phyloP scores from a whole-genome alignment of 2,797 vertebrate species.

The Mus spretus region DNA sequence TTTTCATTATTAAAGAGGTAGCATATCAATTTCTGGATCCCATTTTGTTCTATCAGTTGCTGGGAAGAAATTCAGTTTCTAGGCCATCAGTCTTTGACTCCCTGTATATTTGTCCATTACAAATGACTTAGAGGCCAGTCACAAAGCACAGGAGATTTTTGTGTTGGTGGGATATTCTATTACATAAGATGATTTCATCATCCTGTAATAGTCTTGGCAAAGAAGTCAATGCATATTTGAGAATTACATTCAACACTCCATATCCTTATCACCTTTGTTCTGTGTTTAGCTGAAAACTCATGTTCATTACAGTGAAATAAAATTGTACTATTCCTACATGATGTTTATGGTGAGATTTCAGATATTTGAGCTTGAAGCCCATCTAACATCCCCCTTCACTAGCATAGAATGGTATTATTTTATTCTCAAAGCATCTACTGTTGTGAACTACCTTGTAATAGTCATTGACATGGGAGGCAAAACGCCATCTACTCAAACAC shows the following conservation, averaged over 20 bases:
- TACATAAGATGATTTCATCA: constrained; percentile 37
- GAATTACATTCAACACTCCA: constrained; percentile 29
- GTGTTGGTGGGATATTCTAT: neutral
- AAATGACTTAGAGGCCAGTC: constrained; percentile 64
- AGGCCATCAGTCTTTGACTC: constrained; percentile 53
- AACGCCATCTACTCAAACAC: constrained; percentile 17
- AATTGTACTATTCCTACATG: neutral
- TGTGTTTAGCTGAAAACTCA: neutral
- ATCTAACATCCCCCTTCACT: neutral
- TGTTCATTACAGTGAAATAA: constrained; percentile 15
- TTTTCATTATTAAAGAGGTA: constrained; percentile 70
- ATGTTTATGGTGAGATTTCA: neutral
- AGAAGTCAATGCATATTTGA: constrained; percentile 50
- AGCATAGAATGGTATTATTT: neutral
- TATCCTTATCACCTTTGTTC: neutral
- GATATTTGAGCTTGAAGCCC: neutral
- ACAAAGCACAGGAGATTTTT: constrained; percentile 57
- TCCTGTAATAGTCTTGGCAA: neutral
- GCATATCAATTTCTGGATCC: constrained; percentile 42
- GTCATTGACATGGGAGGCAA: constrained; percentile 44
- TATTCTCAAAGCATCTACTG: neutral
- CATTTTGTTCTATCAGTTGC: constrained; percentile 32
- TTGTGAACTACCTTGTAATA: neutral
- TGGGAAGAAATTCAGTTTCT: constrained; percentile 65
- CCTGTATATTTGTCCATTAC: constrained; percentile 49